Evolutionary conservation across 2,113 vertebrate species (phyloP).

Genomic region (Craseonycteris thonglongyai): DNA sequence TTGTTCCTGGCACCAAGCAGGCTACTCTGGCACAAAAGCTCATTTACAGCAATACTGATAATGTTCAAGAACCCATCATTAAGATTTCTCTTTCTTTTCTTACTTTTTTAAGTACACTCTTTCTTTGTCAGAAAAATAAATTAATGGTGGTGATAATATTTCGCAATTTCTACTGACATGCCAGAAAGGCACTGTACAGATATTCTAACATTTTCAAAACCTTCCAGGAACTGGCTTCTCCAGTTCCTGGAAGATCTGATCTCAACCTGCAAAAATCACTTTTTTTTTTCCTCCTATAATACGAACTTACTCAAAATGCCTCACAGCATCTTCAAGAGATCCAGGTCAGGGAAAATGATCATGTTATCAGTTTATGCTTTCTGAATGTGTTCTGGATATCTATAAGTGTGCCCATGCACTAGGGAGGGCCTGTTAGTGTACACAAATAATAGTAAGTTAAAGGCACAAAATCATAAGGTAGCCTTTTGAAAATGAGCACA

Average conservation of each 20-base stretch:
- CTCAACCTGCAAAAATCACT: background rate
- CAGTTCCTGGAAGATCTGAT: slow-evolving; percentile 21
- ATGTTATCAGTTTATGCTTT: background rate
- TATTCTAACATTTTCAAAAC: slow-evolving; percentile 30
- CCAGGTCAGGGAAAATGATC: background rate
- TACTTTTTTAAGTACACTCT: background rate
- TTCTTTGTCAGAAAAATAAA: slow-evolving; percentile 23
- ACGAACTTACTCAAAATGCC: background rate
- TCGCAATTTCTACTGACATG: background rate
- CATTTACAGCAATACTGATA: background rate
- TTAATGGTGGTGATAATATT: background rate
- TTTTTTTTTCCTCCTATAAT: background rate
- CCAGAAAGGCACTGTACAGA: slow-evolving; percentile 29
- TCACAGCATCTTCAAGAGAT: background rate
- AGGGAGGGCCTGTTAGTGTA: background rate
- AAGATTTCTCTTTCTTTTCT: slow-evolving; percentile 23
- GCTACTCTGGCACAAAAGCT: slow-evolving; percentile 48
- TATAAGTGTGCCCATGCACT: background rate
- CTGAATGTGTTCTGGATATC: background rate
- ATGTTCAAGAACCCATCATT: slow-evolving; percentile 50
- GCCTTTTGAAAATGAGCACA: background rate
- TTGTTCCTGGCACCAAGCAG: slow-evolving; percentile 54
- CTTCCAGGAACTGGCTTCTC: background rate
- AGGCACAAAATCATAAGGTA: background rate
- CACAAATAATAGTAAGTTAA: background rate